phyloP scores from a whole-genome alignment of 2,797 vertebrate species.

The Podarcis siculus region DNA sequence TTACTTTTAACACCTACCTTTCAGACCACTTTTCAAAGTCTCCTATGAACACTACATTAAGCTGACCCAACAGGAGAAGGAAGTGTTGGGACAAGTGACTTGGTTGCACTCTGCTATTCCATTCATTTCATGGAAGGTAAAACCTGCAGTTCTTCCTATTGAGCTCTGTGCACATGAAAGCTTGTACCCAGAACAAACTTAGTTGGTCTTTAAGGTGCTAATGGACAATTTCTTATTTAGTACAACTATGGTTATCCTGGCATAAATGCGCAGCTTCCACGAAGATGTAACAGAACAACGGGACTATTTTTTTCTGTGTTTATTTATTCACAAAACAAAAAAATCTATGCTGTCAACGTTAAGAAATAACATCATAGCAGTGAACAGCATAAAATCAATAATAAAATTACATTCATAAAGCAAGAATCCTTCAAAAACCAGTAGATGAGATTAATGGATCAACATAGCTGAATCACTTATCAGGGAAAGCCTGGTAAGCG shows the following conservation, averaged over 20 bases:
- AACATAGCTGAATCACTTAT: too few relatives aligned
- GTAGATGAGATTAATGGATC: too few relatives aligned
- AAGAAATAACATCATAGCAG: too few relatives aligned
- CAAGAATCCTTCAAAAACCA: too few relatives aligned
- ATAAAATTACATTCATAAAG: too few relatives aligned
- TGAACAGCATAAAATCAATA: too few relatives aligned
- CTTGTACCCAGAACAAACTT: too few relatives aligned
- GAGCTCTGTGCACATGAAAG: neutral
- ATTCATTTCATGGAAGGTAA: neutral
- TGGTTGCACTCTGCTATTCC: neutral
- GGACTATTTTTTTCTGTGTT: neutral
- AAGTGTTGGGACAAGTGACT: neutral
- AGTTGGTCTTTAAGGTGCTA: too few relatives aligned
- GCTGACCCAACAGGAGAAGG: neutral
- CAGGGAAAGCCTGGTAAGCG: too few relatives aligned
- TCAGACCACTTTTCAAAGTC: neutral
- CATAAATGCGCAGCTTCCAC: neutral
- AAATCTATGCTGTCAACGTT: too few relatives aligned
- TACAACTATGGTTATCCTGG: neutral
- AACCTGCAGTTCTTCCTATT: neutral
- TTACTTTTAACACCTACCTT: constrained; percentile 8
- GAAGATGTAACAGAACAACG: neutral
- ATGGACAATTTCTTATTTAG: too few relatives aligned
- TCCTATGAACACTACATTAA: neutral
- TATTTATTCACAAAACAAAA: neutral